These are phyloP conservation scores for Onychostruthus taczanowskii DNA, from an alignment of 2,113 vertebrate genomes.

Conservation along the genomic window DNA sequence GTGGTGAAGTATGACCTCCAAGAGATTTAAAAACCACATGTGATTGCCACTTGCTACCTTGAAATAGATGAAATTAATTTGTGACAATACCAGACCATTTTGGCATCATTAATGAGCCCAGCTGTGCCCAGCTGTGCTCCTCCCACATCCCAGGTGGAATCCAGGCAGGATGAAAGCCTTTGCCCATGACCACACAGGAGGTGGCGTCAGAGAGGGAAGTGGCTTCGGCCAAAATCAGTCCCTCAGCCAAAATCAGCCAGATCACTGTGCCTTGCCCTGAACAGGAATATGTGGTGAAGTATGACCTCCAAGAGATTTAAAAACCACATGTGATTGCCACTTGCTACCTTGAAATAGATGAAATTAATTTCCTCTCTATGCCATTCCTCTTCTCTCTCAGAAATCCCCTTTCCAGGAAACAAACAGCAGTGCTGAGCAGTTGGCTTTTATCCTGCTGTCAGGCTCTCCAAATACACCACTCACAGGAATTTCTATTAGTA, in stretches of 20 bases:
- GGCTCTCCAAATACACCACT: neutral
- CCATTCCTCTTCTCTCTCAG: neutral
- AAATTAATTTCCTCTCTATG: neutral
- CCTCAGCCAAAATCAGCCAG: neutral
- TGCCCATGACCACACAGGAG: neutral
- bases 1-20: neutral
- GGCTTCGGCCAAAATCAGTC: neutral
- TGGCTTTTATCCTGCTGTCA: conserved; percentile 4
- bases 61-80: neutral
- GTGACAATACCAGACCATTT: fast-evolving
- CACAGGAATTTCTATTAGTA: neutral
- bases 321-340: neutral
- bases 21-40: neutral
- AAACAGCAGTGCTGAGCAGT: neutral
- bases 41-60: neutral
- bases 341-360: neutral
- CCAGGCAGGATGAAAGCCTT: neutral
- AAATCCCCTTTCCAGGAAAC: neutral
- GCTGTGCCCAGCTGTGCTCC: too few species aligned
- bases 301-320: neutral
- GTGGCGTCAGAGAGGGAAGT: neutral
- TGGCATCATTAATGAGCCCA: neutral
- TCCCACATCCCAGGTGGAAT: neutral
- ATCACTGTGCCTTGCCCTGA: neutral
- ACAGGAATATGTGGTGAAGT: fast-evolving